Conservation (phyloP, 2,888 invertebrate species). For the Dichetophora obliterata region DNA sequence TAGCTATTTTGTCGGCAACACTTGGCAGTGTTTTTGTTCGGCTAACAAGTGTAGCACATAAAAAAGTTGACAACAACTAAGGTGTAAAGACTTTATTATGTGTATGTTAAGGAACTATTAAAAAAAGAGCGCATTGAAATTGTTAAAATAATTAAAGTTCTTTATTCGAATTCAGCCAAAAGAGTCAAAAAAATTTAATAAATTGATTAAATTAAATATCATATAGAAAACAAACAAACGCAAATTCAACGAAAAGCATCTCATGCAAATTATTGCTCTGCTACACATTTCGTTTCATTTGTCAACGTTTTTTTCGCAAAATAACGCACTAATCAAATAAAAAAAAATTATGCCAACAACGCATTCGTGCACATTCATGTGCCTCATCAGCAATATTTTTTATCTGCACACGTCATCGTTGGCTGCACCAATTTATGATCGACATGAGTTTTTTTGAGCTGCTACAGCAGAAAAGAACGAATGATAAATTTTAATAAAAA, state of each 20-base stretch:
- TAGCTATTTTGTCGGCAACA: not conserved
- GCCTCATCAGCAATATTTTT: not conserved
- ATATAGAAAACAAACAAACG: not conserved
- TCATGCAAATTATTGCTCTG: not conserved
- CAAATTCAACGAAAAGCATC: not conserved
- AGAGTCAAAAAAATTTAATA: not conserved
- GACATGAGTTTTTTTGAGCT: constrained; percentile 27
- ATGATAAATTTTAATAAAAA: constrained; percentile 38
- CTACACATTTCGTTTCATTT: constrained; percentile 15
- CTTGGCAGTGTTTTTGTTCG: not conserved
- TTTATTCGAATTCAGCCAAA: too few species aligned
- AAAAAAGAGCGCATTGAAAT: too few species aligned
- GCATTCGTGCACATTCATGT: not conserved
- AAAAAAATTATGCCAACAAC: not conserved
- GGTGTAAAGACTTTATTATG: not conserved
- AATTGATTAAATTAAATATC: not conserved
- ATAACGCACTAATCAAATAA: not conserved
- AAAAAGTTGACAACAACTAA: not conserved
- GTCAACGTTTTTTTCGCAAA: not conserved
- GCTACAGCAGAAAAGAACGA: constrained; percentile 20
- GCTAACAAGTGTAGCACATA: not conserved
- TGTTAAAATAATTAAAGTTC: too few species aligned
- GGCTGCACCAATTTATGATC: constrained; percentile 39
- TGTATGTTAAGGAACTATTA: too few species aligned
- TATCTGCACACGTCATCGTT: constrained; percentile 23